A percentile compares a stretch with the other conserved stretches of the same genome.
phyloP scores from a whole-genome alignment of 2,797 vertebrate species.

The Vespertilio murinus region DNA sequence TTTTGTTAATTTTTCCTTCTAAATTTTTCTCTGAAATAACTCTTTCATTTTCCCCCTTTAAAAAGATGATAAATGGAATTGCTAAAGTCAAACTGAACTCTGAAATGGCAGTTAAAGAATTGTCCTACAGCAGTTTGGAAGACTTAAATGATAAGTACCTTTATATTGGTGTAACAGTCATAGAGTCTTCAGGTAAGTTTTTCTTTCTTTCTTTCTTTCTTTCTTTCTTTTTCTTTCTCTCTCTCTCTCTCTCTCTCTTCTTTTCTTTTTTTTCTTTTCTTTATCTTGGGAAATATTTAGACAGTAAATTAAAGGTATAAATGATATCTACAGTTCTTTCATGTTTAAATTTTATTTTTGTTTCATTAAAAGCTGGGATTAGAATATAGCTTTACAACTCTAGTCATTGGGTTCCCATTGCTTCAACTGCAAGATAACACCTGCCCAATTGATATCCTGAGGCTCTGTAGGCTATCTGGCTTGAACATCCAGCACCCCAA shows the following conservation, averaged over 20 bases:
- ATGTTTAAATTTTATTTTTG: neutral
- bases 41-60: slow-evolving; percentile 33
- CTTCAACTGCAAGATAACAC: neutral
- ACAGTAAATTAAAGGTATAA: neutral
- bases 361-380: neutral
- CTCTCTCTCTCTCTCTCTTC: neutral
- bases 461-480: neutral
- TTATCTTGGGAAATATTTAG: neutral
- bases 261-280: neutral
- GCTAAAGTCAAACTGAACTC: slow-evolving; percentile 85
- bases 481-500: neutral
- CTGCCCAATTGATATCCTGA: neutral
- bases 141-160: slow-evolving; percentile 86
- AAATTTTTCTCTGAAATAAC: slow-evolving; percentile 45
- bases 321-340: neutral
- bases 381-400: neutral
- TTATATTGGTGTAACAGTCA: slow-evolving; percentile 88
- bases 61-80: slow-evolving; percentile 86
- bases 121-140: slow-evolving; percentile 83
- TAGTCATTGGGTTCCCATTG: neutral
- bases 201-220: neutral
- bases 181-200: slow-evolving; percentile 87
- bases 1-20: neutral
- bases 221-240: neutral
- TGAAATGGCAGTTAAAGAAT: slow-evolving; percentile 78